Conservation (phyloP, 1,140 invertebrate genomes). For the Aphidius ervi region DNA sequence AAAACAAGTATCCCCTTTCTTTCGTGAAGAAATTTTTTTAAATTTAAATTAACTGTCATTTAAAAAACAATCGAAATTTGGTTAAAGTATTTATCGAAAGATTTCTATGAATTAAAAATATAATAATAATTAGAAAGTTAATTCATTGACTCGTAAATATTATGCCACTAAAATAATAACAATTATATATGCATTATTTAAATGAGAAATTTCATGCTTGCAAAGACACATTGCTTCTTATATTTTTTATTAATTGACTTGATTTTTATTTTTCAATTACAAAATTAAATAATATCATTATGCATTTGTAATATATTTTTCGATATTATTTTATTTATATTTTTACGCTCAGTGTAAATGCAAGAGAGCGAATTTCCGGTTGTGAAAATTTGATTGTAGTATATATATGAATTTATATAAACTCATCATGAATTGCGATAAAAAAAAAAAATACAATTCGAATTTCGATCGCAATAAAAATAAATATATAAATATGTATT, state of each 20-base stretch:
- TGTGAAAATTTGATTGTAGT: background rate
- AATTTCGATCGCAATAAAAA: background rate
- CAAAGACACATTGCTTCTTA: conserved; percentile 8
- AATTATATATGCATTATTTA: conserved; percentile 16
- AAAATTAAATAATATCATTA: background rate
- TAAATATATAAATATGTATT: background rate
- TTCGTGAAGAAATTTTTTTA: no score
- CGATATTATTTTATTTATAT: conserved; percentile 4
- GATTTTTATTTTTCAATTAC: conserved; percentile 5
- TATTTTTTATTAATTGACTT: conserved; percentile 18
- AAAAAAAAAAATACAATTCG: background rate
- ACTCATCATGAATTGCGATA: background rate
- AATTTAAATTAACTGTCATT: no score
- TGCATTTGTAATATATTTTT: conserved; percentile 4
- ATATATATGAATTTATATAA: background rate
- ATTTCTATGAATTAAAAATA: no score
- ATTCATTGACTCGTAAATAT: no score
- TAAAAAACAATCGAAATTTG: no score
- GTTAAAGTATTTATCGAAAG: no score
- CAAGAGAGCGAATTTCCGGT: conserved; percentile 23
- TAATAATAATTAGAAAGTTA: no score
- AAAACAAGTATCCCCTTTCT: no score
- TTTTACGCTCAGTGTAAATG: conserved; percentile 15
- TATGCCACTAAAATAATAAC: no score
- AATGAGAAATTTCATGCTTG: conserved; percentile 20